Base-by-base conservation (phyloP, 2,888 invertebrate genomes). In the Anthophora plumipes region DNA sequence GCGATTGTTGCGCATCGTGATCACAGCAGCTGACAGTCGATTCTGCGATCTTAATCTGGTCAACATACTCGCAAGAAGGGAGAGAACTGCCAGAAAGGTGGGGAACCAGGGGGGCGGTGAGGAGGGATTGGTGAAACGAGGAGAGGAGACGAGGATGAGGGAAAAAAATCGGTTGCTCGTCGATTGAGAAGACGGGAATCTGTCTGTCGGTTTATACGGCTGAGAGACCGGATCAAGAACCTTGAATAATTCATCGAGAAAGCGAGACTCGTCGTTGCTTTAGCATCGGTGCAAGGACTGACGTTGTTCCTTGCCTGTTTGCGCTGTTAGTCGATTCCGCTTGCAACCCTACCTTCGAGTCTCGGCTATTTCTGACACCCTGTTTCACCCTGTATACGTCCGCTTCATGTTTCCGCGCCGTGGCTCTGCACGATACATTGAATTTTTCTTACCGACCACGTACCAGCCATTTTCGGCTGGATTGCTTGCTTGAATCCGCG, bases 1-100 rank as follows among this genome's bases (percentile, higher is more conserved):
- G 80, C 84, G 85, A 84, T 72, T 71, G 77, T 84, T 72, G 79
- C 70, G 73, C 67, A 70, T 80, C 81, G 79, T 59, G 76, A 81
- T 84, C 87, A 81, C 72, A 69, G 88, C 91, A 91, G 91, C 90
- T 92, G 92, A 92, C 92, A 91, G 91, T 89, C 90, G 89, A 89
- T 89, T 87, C 87, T 92, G 90, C 90, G 92, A 92, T 92, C 92
- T 92, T 91, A 92, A 92, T 92, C 92, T 92, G 91, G 85, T 85
- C 88, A 84, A 85, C 85, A 82, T 84, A 78, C 85, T 87, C 86
- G 85, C 88, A 85, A 85, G 88, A 86, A 86, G 79, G 72, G 63
- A 79, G 78, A 76, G 54, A 78, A 57, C 39, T 31, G 68, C n/a
- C 54, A 46, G 48, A 39, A 54, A 14, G 57, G 48, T n/a, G 69